Percentiles rank a stretch among this genome's conserved stretches.
These are phyloP conservation scores for Eretmochelys imbricata DNA, from an alignment of 2,113 vertebrate species.

Conservation along the genomic window DNA sequence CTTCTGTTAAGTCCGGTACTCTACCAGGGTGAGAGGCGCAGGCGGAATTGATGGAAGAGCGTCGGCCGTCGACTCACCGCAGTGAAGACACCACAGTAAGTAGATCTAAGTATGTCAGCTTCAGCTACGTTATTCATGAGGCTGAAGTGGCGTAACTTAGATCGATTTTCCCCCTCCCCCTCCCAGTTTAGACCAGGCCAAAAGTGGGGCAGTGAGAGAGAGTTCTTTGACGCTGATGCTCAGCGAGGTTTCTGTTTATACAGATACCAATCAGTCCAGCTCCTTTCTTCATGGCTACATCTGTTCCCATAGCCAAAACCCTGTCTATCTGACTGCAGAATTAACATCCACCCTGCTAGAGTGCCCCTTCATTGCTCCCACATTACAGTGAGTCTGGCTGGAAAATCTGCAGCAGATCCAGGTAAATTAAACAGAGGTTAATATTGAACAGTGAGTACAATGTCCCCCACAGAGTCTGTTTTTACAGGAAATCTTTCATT, in stretches of 20 bases:
- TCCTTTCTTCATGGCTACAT: background rate
- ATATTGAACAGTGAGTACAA: background rate
- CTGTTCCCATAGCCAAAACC: background rate
- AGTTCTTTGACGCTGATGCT: background rate
- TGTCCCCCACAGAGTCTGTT: accelerated
- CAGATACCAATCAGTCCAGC: background rate
- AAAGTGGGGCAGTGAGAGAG: background rate
- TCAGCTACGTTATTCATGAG: too few relatives aligned
- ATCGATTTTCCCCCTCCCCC: too few relatives aligned
- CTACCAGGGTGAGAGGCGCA: too few relatives aligned
- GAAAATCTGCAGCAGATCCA: background rate
- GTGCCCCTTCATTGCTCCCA: background rate
- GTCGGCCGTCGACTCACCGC: too few relatives aligned
- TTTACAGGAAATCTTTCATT: background rate
- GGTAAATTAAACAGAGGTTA: background rate
- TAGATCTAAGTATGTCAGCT: too few relatives aligned
- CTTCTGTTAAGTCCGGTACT: too few relatives aligned
- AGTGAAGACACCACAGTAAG: too few relatives aligned
- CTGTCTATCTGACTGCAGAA: background rate
- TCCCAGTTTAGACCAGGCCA: too few relatives aligned
- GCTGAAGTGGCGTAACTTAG: too few relatives aligned
- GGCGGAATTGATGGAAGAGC: too few relatives aligned
- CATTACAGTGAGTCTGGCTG: background rate
- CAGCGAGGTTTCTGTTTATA: background rate
- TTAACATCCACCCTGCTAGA: background rate